phyloP scores from a whole-genome alignment of 2,888 invertebrate genomes.

The Craniophora ligustri region DNA sequence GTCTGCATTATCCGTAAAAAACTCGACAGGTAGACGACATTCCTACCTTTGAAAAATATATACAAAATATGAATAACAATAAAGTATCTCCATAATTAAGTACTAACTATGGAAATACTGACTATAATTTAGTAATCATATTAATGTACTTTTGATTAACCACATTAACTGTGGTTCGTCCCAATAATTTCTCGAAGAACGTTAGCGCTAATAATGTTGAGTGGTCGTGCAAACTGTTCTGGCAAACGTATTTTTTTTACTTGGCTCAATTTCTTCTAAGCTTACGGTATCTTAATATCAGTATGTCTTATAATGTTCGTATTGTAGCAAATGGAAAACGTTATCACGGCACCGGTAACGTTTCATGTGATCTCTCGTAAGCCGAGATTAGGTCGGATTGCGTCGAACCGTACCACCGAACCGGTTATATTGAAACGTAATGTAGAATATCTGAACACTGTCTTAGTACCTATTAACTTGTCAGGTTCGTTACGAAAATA shows the following conservation, averaged over 20 bases:
- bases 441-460: slow-evolving; percentile 58
- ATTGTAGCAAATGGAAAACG: slow-evolving; percentile 71
- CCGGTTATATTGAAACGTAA: slow-evolving; percentile 65
- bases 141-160: too few relatives aligned
- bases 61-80: too few relatives aligned
- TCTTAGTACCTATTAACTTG: slow-evolving; percentile 63
- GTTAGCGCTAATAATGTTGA: too few relatives aligned
- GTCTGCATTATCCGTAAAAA: too few relatives aligned
- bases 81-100: too few relatives aligned
- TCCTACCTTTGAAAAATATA: too few relatives aligned
- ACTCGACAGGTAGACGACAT: too few relatives aligned
- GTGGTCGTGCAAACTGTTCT: too few relatives aligned
- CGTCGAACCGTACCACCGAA: slow-evolving; percentile 65
- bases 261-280: background rate
- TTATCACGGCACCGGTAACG: slow-evolving; percentile 75
- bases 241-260: slow-evolving; percentile 4
- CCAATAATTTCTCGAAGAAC: too few relatives aligned
- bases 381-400: slow-evolving; percentile 82
- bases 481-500: slow-evolving; percentile 53
- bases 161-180: too few relatives aligned
- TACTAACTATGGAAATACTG: too few relatives aligned
- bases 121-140: too few relatives aligned
- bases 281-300: slow-evolving; percentile 14
- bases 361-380: slow-evolving; percentile 79
- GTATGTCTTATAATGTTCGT: slow-evolving; percentile 46